Base-by-base conservation (phyloP, 2,888 invertebrate genomes). In the Prosapia bicincta region DNA sequence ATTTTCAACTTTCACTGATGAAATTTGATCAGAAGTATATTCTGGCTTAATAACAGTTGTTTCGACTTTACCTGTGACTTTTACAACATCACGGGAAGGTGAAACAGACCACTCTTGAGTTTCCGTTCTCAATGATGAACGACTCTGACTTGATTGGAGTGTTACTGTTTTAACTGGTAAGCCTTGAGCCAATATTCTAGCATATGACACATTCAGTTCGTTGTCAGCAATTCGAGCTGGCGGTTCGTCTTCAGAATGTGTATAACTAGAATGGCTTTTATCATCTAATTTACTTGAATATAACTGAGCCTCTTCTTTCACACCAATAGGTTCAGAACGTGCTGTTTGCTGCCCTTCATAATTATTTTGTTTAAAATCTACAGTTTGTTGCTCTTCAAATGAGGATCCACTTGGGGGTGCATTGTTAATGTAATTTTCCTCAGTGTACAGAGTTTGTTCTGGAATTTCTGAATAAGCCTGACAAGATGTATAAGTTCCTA, bases 401-500 rank as follows among this genome's bases (percentile, higher is more conserved):
- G 20, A 20, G 38, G 9, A 13, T 6, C 38, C 38, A 38, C 38
- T 38, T 13, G 38, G 13, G 13, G 10, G 38, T 38, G 13, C 38
- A 13, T 10, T 38, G 20, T 20, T 26, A 23, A 38, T 26, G 25
- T 20, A 74, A 43, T 26, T 9, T 10, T 74, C 69, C 26, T 43
- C 74, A 67, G 69, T 28, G 54, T 69, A 74, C 13, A 74, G 26
- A 1, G 74, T 68, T 74, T 74, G 74, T 25, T 74, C 20, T 13
- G 54, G 54, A 20, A 54, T 54, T 54, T 20, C 74, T 26, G 69
- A 54, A 15, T 74, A 74, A 26, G 74, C 23, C 26, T 38, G 68
- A 28, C 69, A 43, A 20, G 74, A 54, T 13, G 74, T 74, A 30
- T 76, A 76, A 1, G 77, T 77, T 67, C 77, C 77, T 76, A 88